Evolutionary conservation across 2,888 invertebrate genomes (phyloP).

Genomic region (Thereva nobilitata): DNA sequence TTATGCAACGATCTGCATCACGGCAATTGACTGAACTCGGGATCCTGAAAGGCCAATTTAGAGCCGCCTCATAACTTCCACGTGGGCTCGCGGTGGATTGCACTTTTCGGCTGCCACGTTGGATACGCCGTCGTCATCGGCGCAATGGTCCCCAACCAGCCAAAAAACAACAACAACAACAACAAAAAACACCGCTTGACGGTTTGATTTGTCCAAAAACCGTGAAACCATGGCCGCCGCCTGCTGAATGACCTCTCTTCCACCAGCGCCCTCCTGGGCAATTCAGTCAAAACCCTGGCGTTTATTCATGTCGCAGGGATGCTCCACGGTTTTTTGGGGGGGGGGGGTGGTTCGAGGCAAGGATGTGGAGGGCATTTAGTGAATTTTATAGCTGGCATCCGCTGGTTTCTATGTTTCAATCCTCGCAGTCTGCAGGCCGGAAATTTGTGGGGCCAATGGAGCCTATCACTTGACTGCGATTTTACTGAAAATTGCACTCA

Average conservation of each 20-base stretch:
- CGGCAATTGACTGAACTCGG: conserved; percentile 13
- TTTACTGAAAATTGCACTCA: conserved; percentile 26
- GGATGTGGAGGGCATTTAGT: conserved; percentile 13
- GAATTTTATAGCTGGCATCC: conserved; percentile 30
- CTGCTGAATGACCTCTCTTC: conserved; percentile 1
- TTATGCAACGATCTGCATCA: conserved; percentile 11
- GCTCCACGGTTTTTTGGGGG: too few relatives aligned
- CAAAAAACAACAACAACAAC: too few relatives aligned
- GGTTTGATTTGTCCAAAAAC: conserved; percentile 28
- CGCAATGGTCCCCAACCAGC: too few relatives aligned
- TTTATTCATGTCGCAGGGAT: background rate
- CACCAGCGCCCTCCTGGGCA: conserved; percentile 3
- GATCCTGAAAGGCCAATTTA: background rate
- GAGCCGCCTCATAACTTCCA: background rate
- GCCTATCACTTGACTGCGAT: conserved; percentile 20
- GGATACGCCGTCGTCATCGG: background rate
- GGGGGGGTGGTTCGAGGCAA: too few relatives aligned
- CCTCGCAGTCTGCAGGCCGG: conserved; percentile 1
- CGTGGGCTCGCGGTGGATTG: conserved; percentile 3
- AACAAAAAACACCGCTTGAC: conserved; percentile 19
- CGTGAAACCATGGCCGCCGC: background rate
- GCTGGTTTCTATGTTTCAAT: conserved; percentile 24
- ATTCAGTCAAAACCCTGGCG: conserved; percentile 21
- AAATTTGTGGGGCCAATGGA: conserved; percentile 25
- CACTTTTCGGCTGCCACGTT: background rate